Evolutionary conservation across 2,113 vertebrate species (phyloP), one percentile per base, ranked within the genome.

Genomic region (Hypanus sabinus): DNA sequence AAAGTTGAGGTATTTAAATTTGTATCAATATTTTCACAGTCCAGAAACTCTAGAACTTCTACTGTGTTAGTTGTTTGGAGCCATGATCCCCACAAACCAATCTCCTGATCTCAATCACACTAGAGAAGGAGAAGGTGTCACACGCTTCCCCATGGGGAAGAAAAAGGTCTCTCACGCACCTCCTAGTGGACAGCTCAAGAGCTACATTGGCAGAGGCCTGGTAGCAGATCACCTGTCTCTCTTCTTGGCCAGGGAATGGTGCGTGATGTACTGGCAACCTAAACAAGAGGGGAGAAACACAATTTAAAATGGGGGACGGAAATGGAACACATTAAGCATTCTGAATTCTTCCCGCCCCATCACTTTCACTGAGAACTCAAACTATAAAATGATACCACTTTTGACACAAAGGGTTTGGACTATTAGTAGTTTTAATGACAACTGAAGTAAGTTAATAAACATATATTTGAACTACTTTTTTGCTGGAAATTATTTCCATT

Each of bases 101-200:
- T 90, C 85, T 90, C 85, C 85, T 90, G 85, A 90, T 90, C 85
- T 90, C 85, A 90, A 90, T 90, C 85, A 90, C 60, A 62, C 85
- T 33, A 90, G 85, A 90, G 85, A 90, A 90, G 85, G 85, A 90
- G 85, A 90, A 90, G 85, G 85, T 90, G 85, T 90, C 85, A 65
- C 85, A 90, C 85, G 60, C 85, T 90, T 90, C 85, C 85, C 85
- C 85, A 90, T 90, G 85, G 85, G 85, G 85, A 90, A 65, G 85
- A 90, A 90, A 87, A 90, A 90, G 85, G 85, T 65, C 85, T 90
- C 85, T 90, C 85, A 90, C 85, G 85, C 85, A 90, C 85, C 85
- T 90, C 85, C 85, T 90, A 90, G 85, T 90, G 85, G 85, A 90
- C 85, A 90, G 85, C 85, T 90, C 85, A 90, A 90, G 85, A 90